These are phyloP conservation scores for Cyphomyrus plagiostoma DNA, from an alignment of 2,113 vertebrate species.

Conservation along the genomic window DNA sequence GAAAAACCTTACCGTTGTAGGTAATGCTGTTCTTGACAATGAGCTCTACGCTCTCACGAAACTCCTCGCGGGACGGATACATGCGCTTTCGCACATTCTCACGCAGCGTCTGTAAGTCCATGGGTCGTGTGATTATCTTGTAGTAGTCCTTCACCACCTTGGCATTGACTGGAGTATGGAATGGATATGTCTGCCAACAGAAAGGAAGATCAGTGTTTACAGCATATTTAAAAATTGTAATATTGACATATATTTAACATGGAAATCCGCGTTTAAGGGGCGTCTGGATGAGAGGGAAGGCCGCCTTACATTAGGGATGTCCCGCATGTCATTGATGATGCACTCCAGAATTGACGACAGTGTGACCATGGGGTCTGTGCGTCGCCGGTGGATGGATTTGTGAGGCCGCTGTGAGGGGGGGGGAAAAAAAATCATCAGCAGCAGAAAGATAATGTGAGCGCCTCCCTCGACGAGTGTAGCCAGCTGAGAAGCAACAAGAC, in stretches of 20 bases:
- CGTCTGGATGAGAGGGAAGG: background rate
- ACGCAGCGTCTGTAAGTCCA: conserved; percentile 93
- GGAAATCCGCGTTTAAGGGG: background rate
- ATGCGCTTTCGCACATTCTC: conserved; percentile 91
- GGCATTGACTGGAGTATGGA: conserved; percentile 92
- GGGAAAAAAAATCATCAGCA: background rate
- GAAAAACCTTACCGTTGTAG: conserved; percentile 75
- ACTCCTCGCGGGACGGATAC: conserved; percentile 92
- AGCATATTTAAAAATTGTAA: background rate
- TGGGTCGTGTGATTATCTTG: conserved; percentile 90
- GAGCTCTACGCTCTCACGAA: conserved; percentile 86
- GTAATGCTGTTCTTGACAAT: conserved; percentile 93
- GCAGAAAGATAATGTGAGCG: background rate
- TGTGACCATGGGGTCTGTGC: conserved; percentile 96
- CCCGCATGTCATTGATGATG: conserved; percentile 96
- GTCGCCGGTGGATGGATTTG: conserved; percentile 91
- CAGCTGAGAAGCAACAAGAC: background rate
- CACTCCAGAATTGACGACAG: conserved; percentile 89
- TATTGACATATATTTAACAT: background rate
- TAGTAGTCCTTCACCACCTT: conserved; percentile 98
- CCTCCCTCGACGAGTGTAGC: background rate
- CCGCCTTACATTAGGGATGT: conserved; percentile 82
- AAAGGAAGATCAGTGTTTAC: background rate
- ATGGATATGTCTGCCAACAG: conserved; percentile 81
- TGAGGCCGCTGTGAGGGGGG: conserved; percentile 74